Percentiles rank a stretch among this genome's conserved stretches.
phyloP scores from a whole-genome alignment of 2,797 vertebrate genomes.

The Nyctalus aviator region DNA sequence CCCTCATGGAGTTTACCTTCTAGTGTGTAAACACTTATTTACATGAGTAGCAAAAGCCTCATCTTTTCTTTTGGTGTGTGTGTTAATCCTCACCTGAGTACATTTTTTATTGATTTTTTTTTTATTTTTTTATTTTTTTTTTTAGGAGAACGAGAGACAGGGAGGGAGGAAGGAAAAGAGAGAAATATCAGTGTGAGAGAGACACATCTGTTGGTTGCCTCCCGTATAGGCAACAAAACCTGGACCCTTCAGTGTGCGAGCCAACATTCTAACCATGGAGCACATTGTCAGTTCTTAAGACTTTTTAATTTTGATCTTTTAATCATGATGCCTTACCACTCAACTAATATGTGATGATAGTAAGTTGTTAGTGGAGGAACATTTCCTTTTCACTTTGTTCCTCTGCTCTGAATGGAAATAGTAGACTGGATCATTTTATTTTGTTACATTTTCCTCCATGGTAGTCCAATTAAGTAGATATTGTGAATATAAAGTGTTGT shows the following conservation, averaged over 20 bases:
- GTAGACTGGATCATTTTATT: constrained; percentile 38
- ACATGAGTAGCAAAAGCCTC: not conserved
- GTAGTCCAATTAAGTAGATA: not conserved
- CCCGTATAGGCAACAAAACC: not conserved
- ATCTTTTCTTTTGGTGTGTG: not conserved
- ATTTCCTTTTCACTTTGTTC: constrained; percentile 60
- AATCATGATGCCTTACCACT: not conserved
- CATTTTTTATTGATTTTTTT: not conserved
- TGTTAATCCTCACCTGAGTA: not conserved
- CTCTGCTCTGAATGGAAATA: not conserved
- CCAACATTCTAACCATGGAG: not conserved
- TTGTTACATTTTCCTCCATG: constrained; percentile 10
- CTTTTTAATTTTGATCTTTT: constrained; percentile 29
- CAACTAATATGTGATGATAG: not conserved
- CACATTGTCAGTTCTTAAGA: not conserved
- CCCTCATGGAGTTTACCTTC: not conserved
- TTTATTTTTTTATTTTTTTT: not conserved
- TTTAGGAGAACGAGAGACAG: not conserved
- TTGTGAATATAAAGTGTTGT: not conserved
- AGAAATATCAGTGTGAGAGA: not conserved
- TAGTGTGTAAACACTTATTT: not conserved
- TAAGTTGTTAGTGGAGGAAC: not conserved
- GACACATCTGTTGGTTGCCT: not conserved
- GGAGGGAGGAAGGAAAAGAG: not conserved
- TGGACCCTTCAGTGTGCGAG: not conserved